Evolutionary conservation across 2,888 invertebrate genomes (phyloP), one percentile per base, ranked within the genome.

Genomic region (Andricus curvator): DNA sequence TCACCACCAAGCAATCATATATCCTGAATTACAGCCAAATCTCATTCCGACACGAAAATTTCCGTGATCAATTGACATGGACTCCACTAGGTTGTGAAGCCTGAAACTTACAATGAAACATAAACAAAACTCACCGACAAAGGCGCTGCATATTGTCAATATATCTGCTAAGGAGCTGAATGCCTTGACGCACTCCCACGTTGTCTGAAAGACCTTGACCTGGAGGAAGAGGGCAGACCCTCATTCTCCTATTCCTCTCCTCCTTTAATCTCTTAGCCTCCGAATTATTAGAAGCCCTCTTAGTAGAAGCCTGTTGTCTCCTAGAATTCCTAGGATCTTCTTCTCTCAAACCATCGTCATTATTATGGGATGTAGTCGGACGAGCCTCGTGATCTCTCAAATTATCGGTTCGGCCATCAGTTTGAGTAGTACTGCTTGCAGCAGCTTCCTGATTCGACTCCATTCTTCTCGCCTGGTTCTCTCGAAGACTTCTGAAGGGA

Each of bases 101-200:
- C 37, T 37, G 8, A 8, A 37, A 25, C 8, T 25, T 48, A 9
- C 17, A 70, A 17, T 44, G 33, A 70, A 44, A 33, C 62, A 51
- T 6, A 78, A 80, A 29, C 48, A 25, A 82, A 80, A 64, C 60
- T 84, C 82, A 90, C 91, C 90, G 88, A 86, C 91, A 93, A 20
- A 92, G 87, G 68, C 91, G 86, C 77, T 92, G 90, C 91, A 92
- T 91, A 79, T 91, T 91, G 79, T 92, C 91, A 44, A 93, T 91
- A 74, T 92, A 91, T 48, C 90, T 85, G 78, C 90, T 90, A 37
- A 93, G 88, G 48, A 92, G 84, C 77, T 89, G 89, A 78, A 92
- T 88, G 6, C 89, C 90, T 79, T 88, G 88, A 29, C 90, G 85
- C 56, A 91, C 88, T 44, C 89, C 85, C 11, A 86, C 48, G 65